Conservation (phyloP, 1,140 invertebrate species). For the Ceratoteleas bidentatus region DNA sequence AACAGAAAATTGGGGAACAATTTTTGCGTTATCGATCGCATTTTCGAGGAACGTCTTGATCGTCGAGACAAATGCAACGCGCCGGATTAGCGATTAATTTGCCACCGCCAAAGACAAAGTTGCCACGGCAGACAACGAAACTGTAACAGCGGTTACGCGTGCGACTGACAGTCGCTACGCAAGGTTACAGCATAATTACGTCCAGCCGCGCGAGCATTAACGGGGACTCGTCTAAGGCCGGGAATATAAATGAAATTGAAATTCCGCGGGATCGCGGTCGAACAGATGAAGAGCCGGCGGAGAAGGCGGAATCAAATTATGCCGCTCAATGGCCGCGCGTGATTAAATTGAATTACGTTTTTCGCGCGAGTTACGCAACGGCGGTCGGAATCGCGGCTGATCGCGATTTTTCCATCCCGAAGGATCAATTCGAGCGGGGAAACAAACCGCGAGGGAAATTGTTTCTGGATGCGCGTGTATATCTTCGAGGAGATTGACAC, state of each 20-base stretch:
- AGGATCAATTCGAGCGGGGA: neutral
- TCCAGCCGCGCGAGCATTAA: conserved; percentile 1
- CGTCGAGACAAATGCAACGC: too few species aligned
- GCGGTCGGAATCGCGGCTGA: too few species aligned
- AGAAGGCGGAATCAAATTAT: conserved; percentile 8
- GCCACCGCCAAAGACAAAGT: conserved; percentile 19
- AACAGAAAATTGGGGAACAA: too few species aligned
- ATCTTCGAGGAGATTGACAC: conserved; percentile 10
- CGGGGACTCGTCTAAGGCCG: conserved; percentile 5
- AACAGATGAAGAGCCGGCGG: neutral
- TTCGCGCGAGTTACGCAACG: neutral
- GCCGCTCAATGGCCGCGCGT: neutral
- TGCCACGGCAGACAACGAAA: conserved; percentile 32
- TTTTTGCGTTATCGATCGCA: too few species aligned
- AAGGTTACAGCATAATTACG: conserved; percentile 31
- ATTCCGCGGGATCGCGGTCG: neutral
- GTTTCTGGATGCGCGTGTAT: neutral
- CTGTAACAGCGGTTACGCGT: conserved; percentile 34
- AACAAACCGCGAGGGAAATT: conserved; percentile 9
- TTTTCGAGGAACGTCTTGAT: too few species aligned
- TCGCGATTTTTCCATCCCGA: neutral
- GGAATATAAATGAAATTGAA: conserved; percentile 19
- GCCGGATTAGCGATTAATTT: conserved; percentile 10
- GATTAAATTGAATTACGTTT: neutral
- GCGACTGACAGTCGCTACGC: conserved; percentile 24